Conservation (phyloP, 2,888 invertebrate species). For the Parasteatoda lunata region DNA sequence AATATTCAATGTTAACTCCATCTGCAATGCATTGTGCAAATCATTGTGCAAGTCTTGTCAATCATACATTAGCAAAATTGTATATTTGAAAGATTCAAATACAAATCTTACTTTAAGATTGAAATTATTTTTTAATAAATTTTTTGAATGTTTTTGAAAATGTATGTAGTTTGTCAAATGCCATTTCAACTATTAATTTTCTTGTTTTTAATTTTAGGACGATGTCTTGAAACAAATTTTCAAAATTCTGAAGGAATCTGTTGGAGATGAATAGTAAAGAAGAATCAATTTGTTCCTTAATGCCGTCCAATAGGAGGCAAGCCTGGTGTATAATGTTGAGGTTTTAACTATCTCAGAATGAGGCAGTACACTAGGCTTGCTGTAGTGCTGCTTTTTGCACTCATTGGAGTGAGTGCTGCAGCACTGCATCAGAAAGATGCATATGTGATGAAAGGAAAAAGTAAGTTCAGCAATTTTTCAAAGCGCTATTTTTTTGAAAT, state of each 20-base stretch:
- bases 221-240: neutral
- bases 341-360: constrained; percentile 31
- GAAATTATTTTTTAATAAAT: neutral
- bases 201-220: constrained; percentile 12
- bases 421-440: constrained; percentile 53
- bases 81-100: too few relatives aligned
- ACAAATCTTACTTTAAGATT: too few relatives aligned
- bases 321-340: constrained; percentile 56
- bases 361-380: constrained; percentile 64
- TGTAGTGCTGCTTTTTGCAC: constrained; percentile 33
- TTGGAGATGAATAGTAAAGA: constrained; percentile 9
- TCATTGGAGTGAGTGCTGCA: constrained; percentile 15
- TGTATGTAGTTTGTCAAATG: neutral
- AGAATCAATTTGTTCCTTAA: neutral
- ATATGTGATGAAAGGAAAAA: constrained; percentile 66
- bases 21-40: too few relatives aligned
- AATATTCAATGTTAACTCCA: too few relatives aligned
- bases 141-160: neutral
- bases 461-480: constrained; percentile 23
- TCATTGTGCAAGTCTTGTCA: neutral
- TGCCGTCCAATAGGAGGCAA: constrained; percentile 33
- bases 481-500: too few relatives aligned
- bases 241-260: constrained; percentile 16
- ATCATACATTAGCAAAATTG: neutral
- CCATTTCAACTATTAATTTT: neutral